Conservation (phyloP, 2,888 invertebrate species). For the Synanthedon myopaeformis region DNA sequence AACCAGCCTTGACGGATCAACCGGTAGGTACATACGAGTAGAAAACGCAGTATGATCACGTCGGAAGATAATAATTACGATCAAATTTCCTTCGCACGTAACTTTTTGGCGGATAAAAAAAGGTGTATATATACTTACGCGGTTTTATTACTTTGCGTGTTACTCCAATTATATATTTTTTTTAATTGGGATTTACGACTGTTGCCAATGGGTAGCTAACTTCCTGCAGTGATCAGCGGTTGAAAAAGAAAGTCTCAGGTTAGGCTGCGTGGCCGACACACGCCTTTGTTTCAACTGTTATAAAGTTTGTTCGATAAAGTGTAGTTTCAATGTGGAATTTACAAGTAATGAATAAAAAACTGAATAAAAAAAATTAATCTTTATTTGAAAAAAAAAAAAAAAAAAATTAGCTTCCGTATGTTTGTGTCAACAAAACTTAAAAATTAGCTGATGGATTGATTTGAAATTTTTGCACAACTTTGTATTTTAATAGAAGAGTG, state of each 20-base stretch:
- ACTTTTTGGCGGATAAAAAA: constrained; percentile 29
- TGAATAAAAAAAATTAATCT: no score
- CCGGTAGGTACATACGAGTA: constrained; percentile 5
- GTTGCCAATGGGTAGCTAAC: neutral
- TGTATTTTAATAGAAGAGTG: no score
- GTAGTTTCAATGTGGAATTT: no score
- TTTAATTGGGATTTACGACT: neutral
- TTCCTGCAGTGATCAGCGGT: neutral
- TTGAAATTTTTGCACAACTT: no score
- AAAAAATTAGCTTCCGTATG: no score
- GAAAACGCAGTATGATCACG: constrained; percentile 12
- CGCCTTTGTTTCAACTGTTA: neutral
- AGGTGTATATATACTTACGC: constrained; percentile 9
- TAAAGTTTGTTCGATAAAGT: no score
- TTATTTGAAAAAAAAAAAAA: no score
- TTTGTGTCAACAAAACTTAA: no score
- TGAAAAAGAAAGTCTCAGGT: neutral
- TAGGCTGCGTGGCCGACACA: neutral
- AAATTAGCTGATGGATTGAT: no score
- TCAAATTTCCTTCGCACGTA: constrained; percentile 36
- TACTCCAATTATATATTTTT: neutral
- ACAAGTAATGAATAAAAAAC: no score
- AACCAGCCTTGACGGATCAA: constrained; percentile 20
- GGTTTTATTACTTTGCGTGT: constrained; percentile 16
- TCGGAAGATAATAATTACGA: constrained; percentile 16